Conservation (phyloP, 2,888 invertebrate species). For the Drosophila dives region DNA sequence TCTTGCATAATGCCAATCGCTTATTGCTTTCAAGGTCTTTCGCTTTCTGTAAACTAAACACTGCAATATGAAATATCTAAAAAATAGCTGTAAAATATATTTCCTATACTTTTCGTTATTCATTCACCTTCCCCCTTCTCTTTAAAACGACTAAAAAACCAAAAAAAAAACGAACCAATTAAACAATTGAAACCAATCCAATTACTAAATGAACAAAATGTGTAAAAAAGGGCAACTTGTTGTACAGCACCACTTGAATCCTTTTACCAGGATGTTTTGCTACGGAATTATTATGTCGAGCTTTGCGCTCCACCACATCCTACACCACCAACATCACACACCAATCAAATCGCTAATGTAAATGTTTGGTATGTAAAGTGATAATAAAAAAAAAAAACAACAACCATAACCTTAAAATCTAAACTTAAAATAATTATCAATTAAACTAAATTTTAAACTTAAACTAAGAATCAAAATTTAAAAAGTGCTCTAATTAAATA, state of each 20-base stretch:
- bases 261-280: slow-evolving; percentile 81
- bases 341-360: slow-evolving; percentile 81
- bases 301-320: slow-evolving; percentile 81
- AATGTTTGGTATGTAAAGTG: slow-evolving; percentile 82
- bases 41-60: slow-evolving; percentile 49
- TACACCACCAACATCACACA: slow-evolving; percentile 81
- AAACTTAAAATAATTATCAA: slow-evolving; percentile 40
- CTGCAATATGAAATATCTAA: slow-evolving; percentile 36
- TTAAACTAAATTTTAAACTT: slow-evolving; percentile 30
- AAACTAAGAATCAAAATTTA: slow-evolving; percentile 29
- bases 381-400: slow-evolving; percentile 42
- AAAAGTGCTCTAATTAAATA: slow-evolving; percentile 51
- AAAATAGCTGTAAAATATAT: slow-evolving; percentile 74
- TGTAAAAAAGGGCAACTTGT: slow-evolving; percentile 80
- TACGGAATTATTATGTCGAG: slow-evolving; percentile 82
- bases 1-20: slow-evolving; percentile 45
- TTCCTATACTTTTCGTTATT: slow-evolving; percentile 77
- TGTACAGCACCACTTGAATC: slow-evolving; percentile 82
- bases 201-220: slow-evolving; percentile 65
- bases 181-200: slow-evolving; percentile 55
- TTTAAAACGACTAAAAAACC: slow-evolving; percentile 40
- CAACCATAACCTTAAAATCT: slow-evolving; percentile 34
- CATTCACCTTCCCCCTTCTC: slow-evolving; percentile 72
- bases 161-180: slow-evolving; percentile 26
- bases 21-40: slow-evolving; percentile 55